Conservation (phyloP, 1,140 invertebrate genomes). For the Brachionus sp. region DNA sequence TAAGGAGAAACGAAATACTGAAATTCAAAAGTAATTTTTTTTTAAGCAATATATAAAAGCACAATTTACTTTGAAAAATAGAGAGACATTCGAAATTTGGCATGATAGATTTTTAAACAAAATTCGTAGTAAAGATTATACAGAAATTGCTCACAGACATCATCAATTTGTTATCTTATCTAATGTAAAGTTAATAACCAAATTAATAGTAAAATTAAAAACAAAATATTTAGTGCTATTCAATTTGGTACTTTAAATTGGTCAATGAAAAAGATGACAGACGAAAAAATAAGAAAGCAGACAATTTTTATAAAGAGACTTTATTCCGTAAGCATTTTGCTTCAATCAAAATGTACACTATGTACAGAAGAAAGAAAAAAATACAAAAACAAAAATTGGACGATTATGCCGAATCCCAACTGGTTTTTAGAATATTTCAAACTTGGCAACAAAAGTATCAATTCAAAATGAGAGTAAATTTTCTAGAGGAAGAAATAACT, state of each 20-base stretch:
- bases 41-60: not conserved
- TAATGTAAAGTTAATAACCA: not conserved
- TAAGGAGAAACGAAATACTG: not conserved
- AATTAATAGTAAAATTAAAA: not conserved
- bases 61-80: not conserved
- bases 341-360: conserved; percentile 24
- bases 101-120: not conserved
- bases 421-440: conserved; percentile 26
- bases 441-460: conserved; percentile 28
- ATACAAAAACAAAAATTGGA: conserved; percentile 34
- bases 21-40: conserved; percentile 11
- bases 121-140: not conserved
- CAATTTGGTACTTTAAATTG: conserved; percentile 16
- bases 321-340: not conserved
- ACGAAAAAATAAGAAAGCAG: not conserved
- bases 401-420: conserved; percentile 30
- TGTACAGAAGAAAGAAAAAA: conserved; percentile 41
- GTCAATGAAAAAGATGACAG: conserved; percentile 17
- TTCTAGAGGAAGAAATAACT: not conserved
- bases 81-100: not conserved
- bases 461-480: not conserved
- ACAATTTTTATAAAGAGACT: not conserved
- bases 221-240: conserved; percentile 1
- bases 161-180: not conserved
- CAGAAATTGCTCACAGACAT: not conserved